Conservation (phyloP, 2,113 vertebrate species). For the Trachemys scripta region DNA sequence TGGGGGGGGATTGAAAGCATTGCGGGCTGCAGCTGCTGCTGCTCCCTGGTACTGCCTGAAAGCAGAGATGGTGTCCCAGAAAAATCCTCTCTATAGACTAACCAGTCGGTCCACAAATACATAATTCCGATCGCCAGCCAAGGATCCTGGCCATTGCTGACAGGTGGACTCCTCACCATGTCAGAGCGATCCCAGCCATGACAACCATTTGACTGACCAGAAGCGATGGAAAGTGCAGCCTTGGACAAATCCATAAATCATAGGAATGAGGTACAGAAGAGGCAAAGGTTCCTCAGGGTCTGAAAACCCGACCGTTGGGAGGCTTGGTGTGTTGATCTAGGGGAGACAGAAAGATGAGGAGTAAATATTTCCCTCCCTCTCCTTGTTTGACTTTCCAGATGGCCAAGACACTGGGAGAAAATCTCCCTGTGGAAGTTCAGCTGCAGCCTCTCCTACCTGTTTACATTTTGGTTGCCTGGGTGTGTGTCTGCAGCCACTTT, state of each 20-base stretch:
- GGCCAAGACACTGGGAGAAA: not conserved
- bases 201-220: too few relatives aligned
- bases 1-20: constrained; percentile 9
- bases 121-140: not conserved
- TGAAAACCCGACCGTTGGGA: constrained; percentile 42
- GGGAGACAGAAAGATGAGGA: not conserved
- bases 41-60: not conserved
- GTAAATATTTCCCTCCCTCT: not conserved
- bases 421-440: not conserved
- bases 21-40: constrained; percentile 32
- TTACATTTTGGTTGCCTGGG: constrained; percentile 22
- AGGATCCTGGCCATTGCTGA: constrained; percentile 8
- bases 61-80: not conserved
- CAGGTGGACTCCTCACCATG: not conserved
- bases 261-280: too few relatives aligned
- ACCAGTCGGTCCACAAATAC: not conserved
- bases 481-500: constrained; percentile 32
- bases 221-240: too few relatives aligned
- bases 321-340: not conserved
- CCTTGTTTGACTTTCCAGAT: not conserved
- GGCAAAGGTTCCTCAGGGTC: constrained; percentile 40
- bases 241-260: too few relatives aligned
- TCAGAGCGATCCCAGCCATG: constrained; percentile 15
- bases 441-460: constrained; percentile 7
- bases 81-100: not conserved